Evolutionary conservation across 2,113 vertebrate species (phyloP).

Genomic region (Ia io): DNA sequence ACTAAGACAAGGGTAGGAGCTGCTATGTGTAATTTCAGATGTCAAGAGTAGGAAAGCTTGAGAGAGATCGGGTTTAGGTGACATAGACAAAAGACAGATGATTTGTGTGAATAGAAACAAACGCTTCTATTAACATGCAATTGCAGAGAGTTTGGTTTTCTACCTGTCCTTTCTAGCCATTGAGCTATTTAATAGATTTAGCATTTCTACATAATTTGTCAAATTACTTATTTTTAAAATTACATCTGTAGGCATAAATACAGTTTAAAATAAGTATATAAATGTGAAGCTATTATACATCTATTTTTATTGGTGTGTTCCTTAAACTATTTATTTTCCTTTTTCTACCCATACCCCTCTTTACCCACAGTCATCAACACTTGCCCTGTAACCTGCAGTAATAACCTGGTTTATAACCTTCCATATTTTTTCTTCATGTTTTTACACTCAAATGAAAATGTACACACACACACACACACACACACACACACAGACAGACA

Average conservation of each 20-base stretch:
- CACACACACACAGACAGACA: background rate
- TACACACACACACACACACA: too few relatives aligned
- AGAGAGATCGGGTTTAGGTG: background rate
- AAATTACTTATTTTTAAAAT: slow-evolving; percentile 7
- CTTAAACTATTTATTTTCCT: background rate
- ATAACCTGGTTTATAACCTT: background rate
- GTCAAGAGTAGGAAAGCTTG: background rate
- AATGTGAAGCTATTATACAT: background rate
- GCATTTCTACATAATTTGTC: background rate
- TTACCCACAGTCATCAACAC: background rate
- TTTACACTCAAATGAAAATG: background rate
- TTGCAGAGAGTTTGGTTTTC: background rate
- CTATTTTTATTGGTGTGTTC: background rate
- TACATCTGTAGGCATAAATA: background rate
- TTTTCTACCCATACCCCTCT: background rate
- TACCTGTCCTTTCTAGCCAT: background rate
- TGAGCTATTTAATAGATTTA: background rate
- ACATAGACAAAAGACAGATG: background rate
- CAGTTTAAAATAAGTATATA: background rate
- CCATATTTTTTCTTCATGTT: background rate
- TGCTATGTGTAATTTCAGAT: background rate
- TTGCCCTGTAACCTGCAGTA: background rate
- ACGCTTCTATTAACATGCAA: background rate
- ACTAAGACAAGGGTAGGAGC: background rate
- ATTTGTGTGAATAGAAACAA: background rate